Evolutionary conservation across 2,113 vertebrate genomes (phyloP), one percentile per base, ranked within the genome.

Genomic region (Nannospalax galili): DNA sequence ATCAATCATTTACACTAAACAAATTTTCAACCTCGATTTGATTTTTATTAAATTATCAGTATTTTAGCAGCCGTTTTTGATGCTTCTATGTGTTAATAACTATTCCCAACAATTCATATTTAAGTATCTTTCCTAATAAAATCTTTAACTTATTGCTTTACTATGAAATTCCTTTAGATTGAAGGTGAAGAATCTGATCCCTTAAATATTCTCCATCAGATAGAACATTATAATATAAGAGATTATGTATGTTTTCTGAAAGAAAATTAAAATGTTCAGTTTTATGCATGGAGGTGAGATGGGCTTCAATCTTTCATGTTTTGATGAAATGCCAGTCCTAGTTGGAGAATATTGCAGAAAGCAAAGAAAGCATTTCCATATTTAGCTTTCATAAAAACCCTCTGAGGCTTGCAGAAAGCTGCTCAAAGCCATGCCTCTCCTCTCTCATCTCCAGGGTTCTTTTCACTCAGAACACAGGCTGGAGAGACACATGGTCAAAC

Each of bases 331-430:
- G 4, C 17, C 2, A 9, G 0, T 42, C 52, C 79, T 37, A 26
- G 12, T 40, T 70, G 37, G 8, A 15, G 12, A 40, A 37, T 1
- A n/a, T 2, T 72, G 32, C 1, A 77, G 42, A 72, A 40, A 58
- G 7, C 1, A 42, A 32, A 3, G 3, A 2, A 42, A 72, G 19
- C 1, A 9, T 0, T 0, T 0, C 4, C n/a, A 0, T 0, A 2
- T 62, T 67, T 37, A 24, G 60, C 17, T 24, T 58, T 6, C 1
- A 28, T 1, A 1, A 3, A 26, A 28, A 22, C 5, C 62, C 1
- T 64, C 9, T n/a, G 28, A 56, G 0, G 1, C 17, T 60, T 42
- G 28, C 2, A 75, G 32, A 4, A 42, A 58, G 30, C 28, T 58
- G 7, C 16, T 65, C 30, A 10, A 8, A 30, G 22, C 12, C 28